phyloP scores from a whole-genome alignment of 64 coral and sea anemone genomes.

The Orbicella faveolata region DNA sequence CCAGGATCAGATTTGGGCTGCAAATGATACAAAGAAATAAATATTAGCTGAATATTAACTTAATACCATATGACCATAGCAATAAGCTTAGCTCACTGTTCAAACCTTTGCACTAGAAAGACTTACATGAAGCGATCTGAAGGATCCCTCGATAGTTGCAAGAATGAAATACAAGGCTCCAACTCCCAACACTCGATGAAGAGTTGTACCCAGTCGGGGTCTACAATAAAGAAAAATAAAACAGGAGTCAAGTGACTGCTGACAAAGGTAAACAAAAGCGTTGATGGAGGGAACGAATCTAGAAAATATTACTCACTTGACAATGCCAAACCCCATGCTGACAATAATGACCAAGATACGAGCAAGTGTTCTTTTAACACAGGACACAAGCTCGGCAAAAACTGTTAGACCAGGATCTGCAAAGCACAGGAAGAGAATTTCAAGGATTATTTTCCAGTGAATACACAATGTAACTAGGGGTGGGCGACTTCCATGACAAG shows the following conservation, averaged over 20 bases:
- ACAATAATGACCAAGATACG: constrained; percentile 97
- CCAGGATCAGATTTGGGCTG: constrained; percentile 72
- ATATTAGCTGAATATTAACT: too few species aligned
- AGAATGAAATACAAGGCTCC: constrained; percentile 92
- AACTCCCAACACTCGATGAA: constrained; percentile 92
- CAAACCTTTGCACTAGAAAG: background rate
- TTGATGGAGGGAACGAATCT: background rate
- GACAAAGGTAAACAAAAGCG: background rate
- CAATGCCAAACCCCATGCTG: constrained; percentile 99
- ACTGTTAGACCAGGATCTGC: constrained; percentile 79
- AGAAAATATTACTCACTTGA: constrained; percentile 76
- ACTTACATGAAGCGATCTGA: constrained; percentile 77
- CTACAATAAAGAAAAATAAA: constrained; percentile 24
- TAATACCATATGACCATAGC: too few species aligned
- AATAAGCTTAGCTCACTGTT: too few species aligned
- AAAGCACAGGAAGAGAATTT: background rate
- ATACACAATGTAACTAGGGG: too few species aligned
- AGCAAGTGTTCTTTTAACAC: constrained; percentile 87
- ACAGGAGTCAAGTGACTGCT: too few species aligned
- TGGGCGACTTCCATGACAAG: too few species aligned
- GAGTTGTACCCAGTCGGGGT: constrained; percentile 81
- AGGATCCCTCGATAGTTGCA: constrained; percentile 65
- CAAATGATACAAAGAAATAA: background rate
- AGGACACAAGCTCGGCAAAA: constrained; percentile 85
- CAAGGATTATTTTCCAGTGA: background rate